Conservation (phyloP, 2,797 vertebrate species). For the Sebastes dallii region DNA sequence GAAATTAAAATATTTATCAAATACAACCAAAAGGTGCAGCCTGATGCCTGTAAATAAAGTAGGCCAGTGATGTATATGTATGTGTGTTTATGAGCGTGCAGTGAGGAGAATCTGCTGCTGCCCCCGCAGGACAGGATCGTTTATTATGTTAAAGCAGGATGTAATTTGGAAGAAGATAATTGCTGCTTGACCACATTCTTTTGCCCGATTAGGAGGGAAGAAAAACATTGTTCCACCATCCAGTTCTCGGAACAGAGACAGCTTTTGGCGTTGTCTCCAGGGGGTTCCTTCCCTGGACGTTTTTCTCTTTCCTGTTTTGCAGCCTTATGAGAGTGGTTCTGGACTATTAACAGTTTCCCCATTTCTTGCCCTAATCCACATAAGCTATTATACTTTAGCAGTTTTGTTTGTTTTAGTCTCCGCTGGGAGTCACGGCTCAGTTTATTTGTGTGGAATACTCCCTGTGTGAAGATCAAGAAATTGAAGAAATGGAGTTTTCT, state of each 20-base stretch:
- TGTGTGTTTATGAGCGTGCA: conserved; percentile 11
- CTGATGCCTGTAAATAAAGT: conserved; percentile 34
- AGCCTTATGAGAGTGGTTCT: conserved; percentile 17
- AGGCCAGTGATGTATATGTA: conserved; percentile 23
- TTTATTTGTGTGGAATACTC: conserved; percentile 1
- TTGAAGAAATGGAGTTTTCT: background rate
- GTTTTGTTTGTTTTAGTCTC: conserved; percentile 41
- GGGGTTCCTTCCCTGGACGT: conserved; percentile 24
- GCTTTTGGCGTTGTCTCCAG: conserved; percentile 3
- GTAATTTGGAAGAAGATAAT: conserved; percentile 58
- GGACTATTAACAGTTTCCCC: conserved; percentile 14
- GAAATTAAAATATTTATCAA: conserved; percentile 69
- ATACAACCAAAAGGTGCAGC: conserved; percentile 47
- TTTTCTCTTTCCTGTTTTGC: conserved; percentile 43
- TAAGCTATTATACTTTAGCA: conserved; percentile 23
- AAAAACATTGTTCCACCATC: conserved; percentile 13
- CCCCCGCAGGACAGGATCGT: conserved; percentile 11
- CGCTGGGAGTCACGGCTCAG: conserved; percentile 7
- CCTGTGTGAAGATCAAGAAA: background rate
- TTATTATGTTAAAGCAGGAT: conserved; percentile 48
- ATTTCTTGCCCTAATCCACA: conserved; percentile 21
- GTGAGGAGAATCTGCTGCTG: conserved; percentile 14
- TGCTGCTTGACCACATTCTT: conserved; percentile 52
- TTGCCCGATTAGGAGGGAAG: conserved; percentile 23
- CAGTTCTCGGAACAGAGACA: conserved; percentile 23